These are phyloP conservation scores for Zophobas morio DNA, from an alignment of 1,140 invertebrate genomes.

Conservation along the genomic window DNA sequence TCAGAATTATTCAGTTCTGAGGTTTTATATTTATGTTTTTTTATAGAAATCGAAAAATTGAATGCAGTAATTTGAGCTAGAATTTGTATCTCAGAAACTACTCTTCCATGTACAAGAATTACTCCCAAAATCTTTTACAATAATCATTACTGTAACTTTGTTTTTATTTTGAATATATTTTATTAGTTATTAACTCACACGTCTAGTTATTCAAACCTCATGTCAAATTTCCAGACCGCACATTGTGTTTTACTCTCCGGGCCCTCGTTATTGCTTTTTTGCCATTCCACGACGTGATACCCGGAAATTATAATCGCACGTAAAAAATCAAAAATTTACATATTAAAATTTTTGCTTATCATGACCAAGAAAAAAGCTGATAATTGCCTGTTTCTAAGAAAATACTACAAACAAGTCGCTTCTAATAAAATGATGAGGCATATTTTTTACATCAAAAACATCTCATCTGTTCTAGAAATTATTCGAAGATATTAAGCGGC, in stretches of 20 bases:
- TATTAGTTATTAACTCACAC: too few species aligned
- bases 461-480: not conserved
- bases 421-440: not conserved
- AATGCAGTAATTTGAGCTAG: too few species aligned
- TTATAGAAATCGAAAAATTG: too few species aligned
- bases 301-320: not conserved
- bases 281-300: not conserved
- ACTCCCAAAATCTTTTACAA: too few species aligned
- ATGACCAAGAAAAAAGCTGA: not conserved
- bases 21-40: too few species aligned
- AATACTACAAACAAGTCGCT: not conserved
- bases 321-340: not conserved
- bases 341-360: not conserved
- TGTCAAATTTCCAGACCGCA: not conserved
- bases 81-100: too few species aligned
- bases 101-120: too few species aligned
- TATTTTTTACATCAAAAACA: not conserved
- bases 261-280: not conserved
- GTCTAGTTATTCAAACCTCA: too few species aligned
- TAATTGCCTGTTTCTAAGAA: constrained; percentile 1
- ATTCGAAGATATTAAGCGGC: not conserved
- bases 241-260: not conserved
- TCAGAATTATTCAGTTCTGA: too few species aligned
- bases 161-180: too few species aligned
- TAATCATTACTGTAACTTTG: too few species aligned